Evolutionary conservation across 37 sponge, comb jelly and placozoan species (phyloP), one percentile per base, ranked within the genome.

Genomic region (Halichondria panicea): DNA sequence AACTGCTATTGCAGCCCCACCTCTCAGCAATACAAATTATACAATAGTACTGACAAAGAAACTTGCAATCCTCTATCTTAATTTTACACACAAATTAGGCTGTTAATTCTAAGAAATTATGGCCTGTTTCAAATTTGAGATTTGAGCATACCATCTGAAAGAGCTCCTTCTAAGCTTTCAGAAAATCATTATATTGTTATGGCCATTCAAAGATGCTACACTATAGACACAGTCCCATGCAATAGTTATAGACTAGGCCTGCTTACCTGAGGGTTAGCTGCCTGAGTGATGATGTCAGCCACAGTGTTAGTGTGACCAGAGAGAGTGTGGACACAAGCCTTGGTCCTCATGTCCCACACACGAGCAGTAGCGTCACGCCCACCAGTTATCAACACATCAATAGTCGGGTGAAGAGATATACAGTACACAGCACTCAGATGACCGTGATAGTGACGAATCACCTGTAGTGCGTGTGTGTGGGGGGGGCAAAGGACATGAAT

Each of bases 341-440:
- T 98, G 18, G 99, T 98, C 21, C 99, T 66, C 89, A 98, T 98
- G 74, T 98, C 99, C 99, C 99, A 98, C 39, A 98, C 96, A 58
- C 99, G 72, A 54, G 93, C 96, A 24, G 93, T 73, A 8, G 96
- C 79, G 77, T 98, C 99, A 8, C 99, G 79, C 0, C 96, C 91
- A 60, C 94, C 87, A 58, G 96, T 89, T 43, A 95, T 70, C 31
- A 98, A 77, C 18, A 98, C 78, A 71, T 98, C 99, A 57, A 98
- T 81, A 39, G 96, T 86, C 15, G 99, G 99, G 64, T 98, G 99
- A 5, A 98, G 68, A 15, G 91, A 75, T 60, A 98, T 55, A 19
- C 76, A 76, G 68, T 98, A 85, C 4, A 98, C 96, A 44, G 89
- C 99, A 85, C 99, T 98, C 32, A 98, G 76, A 52, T 98, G 99